A percentile compares a stretch with the other conserved stretches of the same genome.
phyloP scores from a whole-genome alignment of 2,888 invertebrate species.

The Keiferia lycopersicella region DNA sequence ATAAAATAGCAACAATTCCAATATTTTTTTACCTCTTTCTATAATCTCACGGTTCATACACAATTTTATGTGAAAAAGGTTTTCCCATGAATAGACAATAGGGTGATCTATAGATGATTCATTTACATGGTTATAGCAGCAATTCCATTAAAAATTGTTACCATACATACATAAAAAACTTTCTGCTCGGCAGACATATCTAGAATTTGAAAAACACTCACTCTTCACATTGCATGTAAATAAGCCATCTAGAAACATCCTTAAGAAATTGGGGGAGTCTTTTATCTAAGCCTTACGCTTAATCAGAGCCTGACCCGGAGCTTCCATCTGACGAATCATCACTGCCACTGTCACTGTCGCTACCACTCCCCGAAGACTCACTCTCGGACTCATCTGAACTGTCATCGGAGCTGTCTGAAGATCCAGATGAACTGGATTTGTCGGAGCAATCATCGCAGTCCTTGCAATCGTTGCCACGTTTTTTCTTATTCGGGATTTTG shows the following conservation, averaged over 20 bases:
- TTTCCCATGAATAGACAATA: neutral
- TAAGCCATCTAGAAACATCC: constrained; percentile 9
- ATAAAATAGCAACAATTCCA: neutral
- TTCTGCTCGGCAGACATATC: neutral
- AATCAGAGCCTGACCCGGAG: constrained; percentile 4
- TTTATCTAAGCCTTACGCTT: constrained; percentile 5
- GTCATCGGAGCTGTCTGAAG: constrained; percentile 1
- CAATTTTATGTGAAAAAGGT: constrained; percentile 16
- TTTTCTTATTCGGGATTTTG: constrained; percentile 17
- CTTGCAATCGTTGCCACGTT: constrained; percentile 16
- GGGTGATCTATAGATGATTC: neutral
- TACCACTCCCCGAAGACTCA: neutral
- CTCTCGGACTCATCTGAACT: constrained; percentile 5
- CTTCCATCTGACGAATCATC: constrained; percentile 16
- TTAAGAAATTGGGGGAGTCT: constrained; percentile 6
- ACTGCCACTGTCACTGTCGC: constrained; percentile 15
- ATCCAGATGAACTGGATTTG: constrained; percentile 10
- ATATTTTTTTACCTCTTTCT: neutral
- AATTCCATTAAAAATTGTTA: neutral
- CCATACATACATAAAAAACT: neutral
- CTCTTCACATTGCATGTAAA: neutral
- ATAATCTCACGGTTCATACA: neutral
- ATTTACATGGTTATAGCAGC: constrained; percentile 12
- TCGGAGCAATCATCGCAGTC: constrained; percentile 13
- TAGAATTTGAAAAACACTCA: neutral